Conservation (phyloP, 2,797 vertebrate species). For the Syndactyla subalaris region DNA sequence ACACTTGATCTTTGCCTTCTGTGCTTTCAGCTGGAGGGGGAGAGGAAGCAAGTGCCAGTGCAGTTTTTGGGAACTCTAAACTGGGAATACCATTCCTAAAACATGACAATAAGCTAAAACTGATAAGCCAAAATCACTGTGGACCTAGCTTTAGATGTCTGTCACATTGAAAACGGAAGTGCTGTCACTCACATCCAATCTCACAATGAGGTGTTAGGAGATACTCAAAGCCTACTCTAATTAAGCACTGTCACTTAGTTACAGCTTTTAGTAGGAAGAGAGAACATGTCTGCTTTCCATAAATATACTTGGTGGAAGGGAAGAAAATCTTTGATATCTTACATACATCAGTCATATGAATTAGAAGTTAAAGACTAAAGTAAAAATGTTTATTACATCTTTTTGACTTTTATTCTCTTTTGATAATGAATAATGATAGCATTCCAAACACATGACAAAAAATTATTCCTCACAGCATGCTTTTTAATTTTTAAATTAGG, state of each 20-base stretch:
- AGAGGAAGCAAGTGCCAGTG: not conserved
- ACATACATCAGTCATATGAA: not conserved
- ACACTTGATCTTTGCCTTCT: not conserved
- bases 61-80: not conserved
- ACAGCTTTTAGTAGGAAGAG: not conserved
- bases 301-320: not conserved
- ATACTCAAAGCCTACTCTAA: not conserved
- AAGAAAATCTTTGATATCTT: not conserved
- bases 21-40: not conserved
- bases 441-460: not conserved
- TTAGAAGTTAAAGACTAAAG: not conserved
- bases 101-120: not conserved
- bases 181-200: not conserved
- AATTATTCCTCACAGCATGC: not conserved
- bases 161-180: not conserved
- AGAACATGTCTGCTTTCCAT: not conserved
- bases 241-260: not conserved
- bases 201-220: not conserved
- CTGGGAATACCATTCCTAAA: fast-evolving
- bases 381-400: not conserved
- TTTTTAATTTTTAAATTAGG: not conserved
- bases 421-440: not conserved
- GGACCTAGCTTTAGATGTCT: not conserved
- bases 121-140: not conserved
- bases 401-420: not conserved